Base-by-base conservation (phyloP, 2,113 vertebrate genomes). In the Hippolais icterina region DNA sequence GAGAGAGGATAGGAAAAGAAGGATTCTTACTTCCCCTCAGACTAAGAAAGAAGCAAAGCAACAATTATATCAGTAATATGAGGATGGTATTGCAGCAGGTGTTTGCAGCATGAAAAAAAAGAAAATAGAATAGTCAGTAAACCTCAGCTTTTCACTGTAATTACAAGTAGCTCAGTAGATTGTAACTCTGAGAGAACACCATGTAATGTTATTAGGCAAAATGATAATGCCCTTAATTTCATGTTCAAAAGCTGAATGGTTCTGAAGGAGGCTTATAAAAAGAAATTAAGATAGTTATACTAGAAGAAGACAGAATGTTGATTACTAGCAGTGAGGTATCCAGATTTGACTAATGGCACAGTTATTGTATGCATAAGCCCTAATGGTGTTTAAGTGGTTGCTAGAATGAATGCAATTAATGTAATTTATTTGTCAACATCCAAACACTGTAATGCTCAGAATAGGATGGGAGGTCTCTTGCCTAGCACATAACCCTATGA, bases 311-410 rank as follows among this genome's bases (percentile, higher is more conserved):
- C 63, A 90, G 82, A 85, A 74, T 52, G 71, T 54, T 95, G 92
- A 95, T 95, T 96, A 88, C 71, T 31, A 95, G 83, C 86, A 92
- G 72, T 0, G 47, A 91, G 93, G 89, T 95, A 96, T 70, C 75
- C 68, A 72, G 81, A 96, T 91, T 91, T 95, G 91, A 96, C 93
- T 96, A 96, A 96, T 86, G 79, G 71, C 90, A 88, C 64, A 87
- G 87, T 85, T 96, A 91, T 93, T 97, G 95, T 94, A 93, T 95
- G 84, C 87, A 91, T 70, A 88, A 94, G 35, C 91, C n/a, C 44
- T 97, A 93, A 95, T 91, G 89, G 93, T 95, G 87, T 89, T 95
- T 94, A 94, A 97, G 93, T 96, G 91, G 84, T 79, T 95, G 89
- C 70, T 96, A 85, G 93, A 96, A 96, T 89, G 65, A 89, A 89